Evolutionary conservation across 30 jellyfish, hydroid and myxozoan species (phyloP).

Genomic region (Hydractinia echinata): DNA sequence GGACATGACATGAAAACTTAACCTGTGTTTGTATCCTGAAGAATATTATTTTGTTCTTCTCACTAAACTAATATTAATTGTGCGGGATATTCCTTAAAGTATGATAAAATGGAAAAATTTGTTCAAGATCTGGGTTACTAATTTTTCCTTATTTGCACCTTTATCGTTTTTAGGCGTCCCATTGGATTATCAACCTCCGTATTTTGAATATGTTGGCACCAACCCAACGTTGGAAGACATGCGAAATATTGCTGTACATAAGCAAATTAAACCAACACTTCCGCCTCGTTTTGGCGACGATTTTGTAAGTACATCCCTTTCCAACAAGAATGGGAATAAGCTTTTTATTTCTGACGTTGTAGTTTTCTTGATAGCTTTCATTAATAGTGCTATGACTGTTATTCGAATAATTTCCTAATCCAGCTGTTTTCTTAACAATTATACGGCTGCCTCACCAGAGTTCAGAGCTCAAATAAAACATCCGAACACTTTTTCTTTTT

Average conservation of each 20-base stretch:
- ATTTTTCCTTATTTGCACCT: background rate
- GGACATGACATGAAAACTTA: too few species aligned
- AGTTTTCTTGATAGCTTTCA: too few species aligned
- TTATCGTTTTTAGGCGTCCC: slow-evolving; percentile 41
- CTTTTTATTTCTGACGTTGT: too few species aligned
- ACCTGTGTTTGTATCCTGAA: too few species aligned
- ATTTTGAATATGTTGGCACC: slow-evolving; percentile 39
- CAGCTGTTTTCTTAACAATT: too few species aligned
- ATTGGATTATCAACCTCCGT: slow-evolving; percentile 59
- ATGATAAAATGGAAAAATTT: background rate
- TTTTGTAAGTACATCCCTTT: slow-evolving; percentile 41
- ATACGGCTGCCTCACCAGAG: too few species aligned
- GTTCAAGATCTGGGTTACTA: background rate
- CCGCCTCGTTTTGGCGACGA: slow-evolving; percentile 77
- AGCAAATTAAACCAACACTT: slow-evolving; percentile 50
- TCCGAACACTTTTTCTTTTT: slow-evolving; percentile 1
- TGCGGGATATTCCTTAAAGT: too few species aligned
- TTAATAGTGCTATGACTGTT: too few species aligned
- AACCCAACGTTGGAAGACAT: slow-evolving; percentile 52
- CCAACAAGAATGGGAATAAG: background rate
- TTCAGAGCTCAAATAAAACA: background rate
- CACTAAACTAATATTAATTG: too few species aligned
- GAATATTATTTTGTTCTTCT: too few species aligned
- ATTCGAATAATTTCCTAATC: too few species aligned
- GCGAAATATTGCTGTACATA: slow-evolving; percentile 34